Conservation (phyloP, 2,888 invertebrate species). For the Argynnis bischoffii region DNA sequence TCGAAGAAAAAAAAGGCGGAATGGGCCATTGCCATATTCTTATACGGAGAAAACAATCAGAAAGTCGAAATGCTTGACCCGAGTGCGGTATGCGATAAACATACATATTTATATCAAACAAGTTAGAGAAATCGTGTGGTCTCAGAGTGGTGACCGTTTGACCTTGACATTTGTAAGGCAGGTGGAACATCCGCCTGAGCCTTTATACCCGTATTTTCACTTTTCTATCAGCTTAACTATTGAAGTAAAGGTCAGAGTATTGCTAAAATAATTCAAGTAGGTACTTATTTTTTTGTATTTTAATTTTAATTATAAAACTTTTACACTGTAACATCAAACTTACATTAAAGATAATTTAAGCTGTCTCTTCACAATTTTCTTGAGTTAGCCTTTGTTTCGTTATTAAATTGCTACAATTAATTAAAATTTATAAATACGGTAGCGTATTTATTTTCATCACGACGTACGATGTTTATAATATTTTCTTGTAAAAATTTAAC, state of each 20-base stretch:
- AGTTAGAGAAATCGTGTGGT: conserved; percentile 69
- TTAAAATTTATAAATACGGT: conserved; percentile 16
- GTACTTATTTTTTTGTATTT: neutral
- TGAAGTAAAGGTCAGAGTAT: conserved; percentile 22
- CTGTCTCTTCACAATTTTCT: conserved; percentile 15
- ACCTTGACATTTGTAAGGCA: conserved; percentile 69
- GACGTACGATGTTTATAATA: neutral
- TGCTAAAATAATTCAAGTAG: neutral
- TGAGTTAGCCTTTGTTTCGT: conserved; percentile 14
- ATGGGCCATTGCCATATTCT: conserved; percentile 20
- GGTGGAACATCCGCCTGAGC: conserved; percentile 48
- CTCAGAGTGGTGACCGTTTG: conserved; percentile 55
- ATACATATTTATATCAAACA: conserved; percentile 54
- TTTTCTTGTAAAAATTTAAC: too few relatives aligned
- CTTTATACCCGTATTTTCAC: conserved; percentile 44
- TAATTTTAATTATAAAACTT: conserved; percentile 7
- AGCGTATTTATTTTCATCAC: conserved; percentile 11
- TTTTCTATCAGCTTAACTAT: conserved; percentile 36
- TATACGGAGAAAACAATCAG: conserved; percentile 29
- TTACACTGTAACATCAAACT: neutral
- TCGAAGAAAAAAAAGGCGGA: conserved; percentile 7
- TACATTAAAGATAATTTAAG: conserved; percentile 13
- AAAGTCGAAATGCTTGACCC: conserved; percentile 33
- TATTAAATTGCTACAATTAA: conserved; percentile 17
- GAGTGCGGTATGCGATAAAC: conserved; percentile 58